These are phyloP conservation scores for Poeciliopsis prolifica DNA, from an alignment of 2,113 vertebrate genomes.

Conservation along the genomic window DNA sequence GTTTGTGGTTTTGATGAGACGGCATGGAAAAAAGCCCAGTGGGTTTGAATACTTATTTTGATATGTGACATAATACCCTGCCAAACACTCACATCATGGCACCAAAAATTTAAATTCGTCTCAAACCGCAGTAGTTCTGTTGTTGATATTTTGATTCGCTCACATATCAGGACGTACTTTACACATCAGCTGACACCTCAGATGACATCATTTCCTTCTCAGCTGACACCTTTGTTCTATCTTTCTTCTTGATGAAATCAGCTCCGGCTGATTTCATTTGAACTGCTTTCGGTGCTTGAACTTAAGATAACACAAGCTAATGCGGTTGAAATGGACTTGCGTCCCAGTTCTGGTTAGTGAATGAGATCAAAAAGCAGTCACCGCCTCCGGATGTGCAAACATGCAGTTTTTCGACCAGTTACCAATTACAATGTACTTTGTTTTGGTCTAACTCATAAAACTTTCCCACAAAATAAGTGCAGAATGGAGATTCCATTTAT, in stretches of 20 bases:
- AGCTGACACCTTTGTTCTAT: background rate
- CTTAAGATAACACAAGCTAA: background rate
- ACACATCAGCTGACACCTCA: constrained; percentile 6
- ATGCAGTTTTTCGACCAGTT: background rate
- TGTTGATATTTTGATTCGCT: too few relatives aligned
- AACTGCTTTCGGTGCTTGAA: background rate
- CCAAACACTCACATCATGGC: too few relatives aligned
- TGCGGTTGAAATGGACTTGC: too few relatives aligned
- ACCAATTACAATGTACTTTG: background rate
- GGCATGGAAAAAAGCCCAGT: background rate
- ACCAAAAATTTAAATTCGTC: too few relatives aligned
- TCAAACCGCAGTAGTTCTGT: too few relatives aligned
- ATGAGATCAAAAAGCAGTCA: background rate
- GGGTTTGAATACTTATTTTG: background rate
- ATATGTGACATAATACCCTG: too few relatives aligned
- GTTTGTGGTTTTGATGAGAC: too few relatives aligned
- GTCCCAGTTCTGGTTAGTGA: background rate
- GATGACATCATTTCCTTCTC: background rate
- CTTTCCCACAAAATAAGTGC: background rate
- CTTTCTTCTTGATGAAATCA: background rate
- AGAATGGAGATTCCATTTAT: too few relatives aligned
- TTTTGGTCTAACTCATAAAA: too few relatives aligned
- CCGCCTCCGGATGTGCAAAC: background rate
- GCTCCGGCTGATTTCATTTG: background rate
- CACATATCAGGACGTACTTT: background rate